Evolutionary conservation across 1,140 invertebrate species (phyloP).

Genomic region (Drosophila burlai): DNA sequence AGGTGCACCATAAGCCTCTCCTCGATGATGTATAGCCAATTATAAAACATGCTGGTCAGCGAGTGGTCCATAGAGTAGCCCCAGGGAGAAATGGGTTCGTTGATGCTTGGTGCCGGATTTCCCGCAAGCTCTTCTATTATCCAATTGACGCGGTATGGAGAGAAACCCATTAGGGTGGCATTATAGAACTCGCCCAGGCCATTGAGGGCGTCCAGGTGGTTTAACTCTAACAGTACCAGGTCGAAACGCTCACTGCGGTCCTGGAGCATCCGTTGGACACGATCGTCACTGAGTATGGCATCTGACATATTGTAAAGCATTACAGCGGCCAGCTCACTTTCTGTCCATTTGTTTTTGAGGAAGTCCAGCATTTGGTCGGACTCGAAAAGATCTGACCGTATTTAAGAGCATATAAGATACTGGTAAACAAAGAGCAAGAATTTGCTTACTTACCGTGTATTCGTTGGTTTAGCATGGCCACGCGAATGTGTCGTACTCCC

Average conservation of each 20-base stretch:
- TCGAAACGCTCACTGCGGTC: constrained; percentile 56
- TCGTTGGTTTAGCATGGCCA: constrained; percentile 15
- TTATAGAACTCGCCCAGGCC: constrained; percentile 55
- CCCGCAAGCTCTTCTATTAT: constrained; percentile 38
- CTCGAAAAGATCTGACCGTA: background rate
- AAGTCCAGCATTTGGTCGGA: background rate
- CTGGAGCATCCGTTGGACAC: constrained; percentile 40
- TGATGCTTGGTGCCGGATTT: constrained; percentile 60
- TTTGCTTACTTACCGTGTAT: constrained; percentile 25
- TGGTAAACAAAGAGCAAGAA: background rate
- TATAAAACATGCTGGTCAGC: constrained; percentile 78
- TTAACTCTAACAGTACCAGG: constrained; percentile 49
- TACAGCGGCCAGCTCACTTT: background rate
- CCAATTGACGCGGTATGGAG: constrained; percentile 39
- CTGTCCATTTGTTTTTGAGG: constrained; percentile 30
- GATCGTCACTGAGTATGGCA: constrained; percentile 21
- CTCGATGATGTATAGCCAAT: constrained; percentile 61
- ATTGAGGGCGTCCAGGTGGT: constrained; percentile 40
- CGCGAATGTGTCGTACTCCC: constrained; percentile 37
- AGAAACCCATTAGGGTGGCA: constrained; percentile 53
- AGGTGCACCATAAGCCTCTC: constrained; percentile 37
- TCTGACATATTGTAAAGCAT: constrained; percentile 26
- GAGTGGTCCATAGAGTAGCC: constrained; percentile 69
- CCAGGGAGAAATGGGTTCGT: constrained; percentile 68
- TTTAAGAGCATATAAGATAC: background rate